Base-by-base conservation (phyloP, 1,140 invertebrate genomes). In the Aleiodes sp. region DNA sequence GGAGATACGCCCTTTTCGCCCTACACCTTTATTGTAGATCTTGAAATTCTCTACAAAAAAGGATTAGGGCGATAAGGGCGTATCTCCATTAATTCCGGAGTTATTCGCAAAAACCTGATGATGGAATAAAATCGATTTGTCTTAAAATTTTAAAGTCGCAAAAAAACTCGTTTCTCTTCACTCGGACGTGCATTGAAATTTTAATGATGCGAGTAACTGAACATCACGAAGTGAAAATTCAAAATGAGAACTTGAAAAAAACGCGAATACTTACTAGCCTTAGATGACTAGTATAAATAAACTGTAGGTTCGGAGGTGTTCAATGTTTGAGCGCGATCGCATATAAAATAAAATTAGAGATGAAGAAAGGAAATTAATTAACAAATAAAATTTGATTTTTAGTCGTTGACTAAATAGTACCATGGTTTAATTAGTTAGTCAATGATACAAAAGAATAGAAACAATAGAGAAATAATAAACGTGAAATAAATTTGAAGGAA, bases 261-360 rank as follows among this genome's bases (percentile, higher is more conserved):
- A 52, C 46, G 46, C 70, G 70, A 71, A 72, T 76, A 76, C 75
- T 75, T 78, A 78, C 73, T 75, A 73, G 72, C 75, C 71, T 75
- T 74, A 78, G 67, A 72, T 72, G 73, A 75, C 72, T 76, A 76
- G 73, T 78, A 75, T 71, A 74, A 33, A 73, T 73, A 68, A 43
- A 61, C 60, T 71, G 61, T 78, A 76, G 75, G 68, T 75, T 70
- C 70, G 64, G 76, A 73, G 70, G 75, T 76, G 72, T 78, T 78
- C 71, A 78, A 73, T 24, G 41, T 37, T 67, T 70, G 68, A 67
- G 46, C 46, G 46, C 46, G 46, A 52, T 24, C 19, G 46, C 46
- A 52, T 52, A 39, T 63, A 39, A n/a, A n/a, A n/a, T n/a, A n/a
- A n/a, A n/a, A 57, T 59, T 63, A 70, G 68, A 56, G 3, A 41